Percentiles rank a stretch among this genome's conserved stretches.
phyloP scores from a whole-genome alignment of 2,113 vertebrate species.

The Euleptes europaea region DNA sequence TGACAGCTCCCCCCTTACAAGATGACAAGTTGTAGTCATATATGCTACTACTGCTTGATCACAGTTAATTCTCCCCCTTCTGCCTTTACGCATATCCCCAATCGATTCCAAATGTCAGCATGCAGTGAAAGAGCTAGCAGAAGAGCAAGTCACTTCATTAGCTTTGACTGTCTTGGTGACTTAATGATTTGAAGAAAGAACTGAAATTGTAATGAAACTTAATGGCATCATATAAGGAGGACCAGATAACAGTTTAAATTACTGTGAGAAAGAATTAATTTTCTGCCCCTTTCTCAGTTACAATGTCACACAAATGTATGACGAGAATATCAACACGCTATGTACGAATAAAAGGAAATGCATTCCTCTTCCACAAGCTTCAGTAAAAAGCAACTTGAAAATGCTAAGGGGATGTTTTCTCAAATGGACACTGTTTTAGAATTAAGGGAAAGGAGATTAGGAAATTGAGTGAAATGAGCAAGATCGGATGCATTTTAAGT shows the following conservation, averaged over 20 bases:
- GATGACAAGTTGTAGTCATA: no score
- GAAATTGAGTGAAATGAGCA: background rate
- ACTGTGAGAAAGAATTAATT: constrained; percentile 39
- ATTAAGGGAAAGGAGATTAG: background rate
- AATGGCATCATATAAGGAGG: constrained; percentile 31
- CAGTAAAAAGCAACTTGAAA: background rate
- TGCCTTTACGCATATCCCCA: constrained; percentile 2
- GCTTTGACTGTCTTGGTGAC: constrained; percentile 30
- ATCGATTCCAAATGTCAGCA: constrained; percentile 31
- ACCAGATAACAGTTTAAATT: constrained; percentile 21
- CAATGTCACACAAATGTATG: constrained; percentile 18
- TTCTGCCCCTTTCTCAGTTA: constrained; percentile 17
- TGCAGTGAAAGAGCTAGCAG: constrained; percentile 14
- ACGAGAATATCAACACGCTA: background rate
- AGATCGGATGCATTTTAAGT: background rate
- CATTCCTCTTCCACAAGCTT: background rate
- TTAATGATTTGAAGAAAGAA: constrained; percentile 37
- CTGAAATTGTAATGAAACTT: constrained; percentile 34
- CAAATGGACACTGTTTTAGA: constrained; percentile 1
- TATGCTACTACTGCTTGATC: no score
- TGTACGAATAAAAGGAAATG: background rate
- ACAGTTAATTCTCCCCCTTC: background rate
- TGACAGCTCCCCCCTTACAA: no score
- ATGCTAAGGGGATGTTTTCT: fast-evolving
- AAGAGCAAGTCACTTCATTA: constrained; percentile 44